Evolutionary conservation across 2,113 vertebrate genomes (phyloP).

Genomic region (Pomatorhinus ruficollis): DNA sequence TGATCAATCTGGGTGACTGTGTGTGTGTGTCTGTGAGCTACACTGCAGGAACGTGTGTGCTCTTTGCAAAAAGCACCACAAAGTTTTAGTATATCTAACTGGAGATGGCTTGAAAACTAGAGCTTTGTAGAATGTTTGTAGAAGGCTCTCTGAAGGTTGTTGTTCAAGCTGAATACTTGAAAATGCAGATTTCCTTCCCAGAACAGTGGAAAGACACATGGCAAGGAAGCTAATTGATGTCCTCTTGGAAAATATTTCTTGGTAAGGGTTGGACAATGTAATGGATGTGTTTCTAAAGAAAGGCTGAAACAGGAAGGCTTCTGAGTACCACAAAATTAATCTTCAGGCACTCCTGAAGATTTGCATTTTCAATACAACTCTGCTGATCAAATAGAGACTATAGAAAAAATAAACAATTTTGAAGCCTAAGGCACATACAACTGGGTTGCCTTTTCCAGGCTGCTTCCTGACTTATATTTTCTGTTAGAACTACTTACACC

Average conservation of each 20-base stretch:
- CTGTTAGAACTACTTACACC: not conserved
- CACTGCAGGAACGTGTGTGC: not conserved
- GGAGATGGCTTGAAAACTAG: not conserved
- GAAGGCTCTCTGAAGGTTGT: not conserved
- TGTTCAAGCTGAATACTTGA: not conserved
- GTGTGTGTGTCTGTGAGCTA: not conserved
- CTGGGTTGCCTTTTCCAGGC: not conserved
- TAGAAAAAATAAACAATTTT: not conserved
- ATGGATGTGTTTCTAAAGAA: not conserved
- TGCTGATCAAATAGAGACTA: not conserved
- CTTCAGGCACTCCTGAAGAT: not conserved
- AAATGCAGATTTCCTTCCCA: not conserved
- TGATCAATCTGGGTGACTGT: not conserved
- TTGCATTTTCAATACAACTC: not conserved
- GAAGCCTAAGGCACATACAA: not conserved
- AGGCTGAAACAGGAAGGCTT: not conserved
- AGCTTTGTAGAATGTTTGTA: not conserved
- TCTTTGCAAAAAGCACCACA: not conserved
- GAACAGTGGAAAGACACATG: not conserved
- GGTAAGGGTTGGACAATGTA: not conserved
- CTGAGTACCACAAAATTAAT: not conserved
- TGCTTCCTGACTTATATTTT: not conserved
- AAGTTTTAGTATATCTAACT: not conserved
- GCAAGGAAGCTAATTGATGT: not conserved
- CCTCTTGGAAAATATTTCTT: not conserved